Percentiles rank a stretch among this genome's conserved stretches.
phyloP scores from a whole-genome alignment of 2,113 vertebrate genomes.

The Spermophilus dauricus region DNA sequence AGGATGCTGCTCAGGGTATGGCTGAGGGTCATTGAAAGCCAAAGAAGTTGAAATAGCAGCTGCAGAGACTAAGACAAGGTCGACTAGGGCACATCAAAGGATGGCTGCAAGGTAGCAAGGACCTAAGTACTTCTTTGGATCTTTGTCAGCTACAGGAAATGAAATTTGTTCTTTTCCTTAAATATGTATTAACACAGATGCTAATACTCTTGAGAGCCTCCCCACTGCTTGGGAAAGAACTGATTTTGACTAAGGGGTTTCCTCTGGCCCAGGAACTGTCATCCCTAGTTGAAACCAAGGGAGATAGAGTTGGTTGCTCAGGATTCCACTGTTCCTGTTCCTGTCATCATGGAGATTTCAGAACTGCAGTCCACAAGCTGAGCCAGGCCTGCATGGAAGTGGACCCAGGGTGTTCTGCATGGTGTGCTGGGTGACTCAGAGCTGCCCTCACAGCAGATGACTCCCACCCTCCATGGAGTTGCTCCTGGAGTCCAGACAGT shows the following conservation, averaged over 20 bases:
- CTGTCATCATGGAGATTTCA: background rate
- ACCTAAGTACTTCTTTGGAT: background rate
- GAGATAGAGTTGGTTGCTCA: background rate
- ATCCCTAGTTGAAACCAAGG: background rate
- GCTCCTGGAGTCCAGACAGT: background rate
- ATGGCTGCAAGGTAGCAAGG: background rate
- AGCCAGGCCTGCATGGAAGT: background rate
- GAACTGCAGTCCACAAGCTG: background rate
- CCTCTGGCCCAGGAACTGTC: background rate
- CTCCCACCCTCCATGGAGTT: background rate
- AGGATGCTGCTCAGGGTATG: background rate
- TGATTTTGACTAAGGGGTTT: background rate
- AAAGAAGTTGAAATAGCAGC: background rate
- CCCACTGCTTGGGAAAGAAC: background rate
- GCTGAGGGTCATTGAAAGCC: background rate
- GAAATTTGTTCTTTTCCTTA: constrained; percentile 26
- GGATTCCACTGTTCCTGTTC: background rate
- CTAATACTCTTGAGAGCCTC: background rate
- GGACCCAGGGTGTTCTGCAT: background rate
- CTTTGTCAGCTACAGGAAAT: background rate
- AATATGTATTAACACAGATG: background rate
- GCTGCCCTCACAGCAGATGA: background rate
- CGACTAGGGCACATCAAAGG: background rate
- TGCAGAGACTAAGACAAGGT: background rate
- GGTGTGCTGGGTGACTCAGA: background rate